Percentiles rank a stretch among this genome's conserved stretches.
phyloP scores from a whole-genome alignment of 2,888 invertebrate species.

The Celastrina argiolus region DNA sequence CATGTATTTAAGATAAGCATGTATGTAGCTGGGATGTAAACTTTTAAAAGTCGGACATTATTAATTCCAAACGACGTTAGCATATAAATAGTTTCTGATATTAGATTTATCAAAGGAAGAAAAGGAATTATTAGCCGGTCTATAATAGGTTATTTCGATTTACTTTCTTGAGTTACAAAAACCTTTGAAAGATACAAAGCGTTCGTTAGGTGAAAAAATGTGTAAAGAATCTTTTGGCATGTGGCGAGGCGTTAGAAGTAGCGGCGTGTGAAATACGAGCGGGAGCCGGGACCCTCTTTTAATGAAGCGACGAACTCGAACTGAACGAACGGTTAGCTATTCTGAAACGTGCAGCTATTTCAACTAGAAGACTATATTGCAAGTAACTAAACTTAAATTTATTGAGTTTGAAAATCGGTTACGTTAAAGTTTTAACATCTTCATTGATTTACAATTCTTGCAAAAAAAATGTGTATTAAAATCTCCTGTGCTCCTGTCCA shows the following conservation, averaged over 20 bases:
- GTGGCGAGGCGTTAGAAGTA: slow-evolving; percentile 3
- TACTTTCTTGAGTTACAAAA: neutral
- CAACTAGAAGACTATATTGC: neutral
- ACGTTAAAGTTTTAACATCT: too few species aligned
- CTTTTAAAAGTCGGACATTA: neutral
- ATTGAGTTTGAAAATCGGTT: too few species aligned
- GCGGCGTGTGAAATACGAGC: slow-evolving; percentile 22
- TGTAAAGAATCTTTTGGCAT: slow-evolving; percentile 1
- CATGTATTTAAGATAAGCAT: slow-evolving; percentile 17
- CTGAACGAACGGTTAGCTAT: neutral
- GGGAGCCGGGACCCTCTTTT: slow-evolving; percentile 21
- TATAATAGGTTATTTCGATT: neutral
- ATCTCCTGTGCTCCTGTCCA: too few species aligned
- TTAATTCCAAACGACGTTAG: neutral
- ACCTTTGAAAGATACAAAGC: neutral
- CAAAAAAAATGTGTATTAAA: too few species aligned
- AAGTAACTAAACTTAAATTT: too few species aligned
- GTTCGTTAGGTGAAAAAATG: slow-evolving; percentile 16
- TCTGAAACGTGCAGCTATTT: neutral
- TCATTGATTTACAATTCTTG: too few species aligned
- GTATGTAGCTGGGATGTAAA: slow-evolving; percentile 4
- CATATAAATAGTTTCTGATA: neutral
- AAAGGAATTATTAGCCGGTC: too few species aligned
- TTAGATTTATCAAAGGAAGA: too few species aligned
- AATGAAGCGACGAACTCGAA: slow-evolving; percentile 23